Base-by-base conservation (phyloP, 2,888 invertebrate species). In the Drosophila formosana region DNA sequence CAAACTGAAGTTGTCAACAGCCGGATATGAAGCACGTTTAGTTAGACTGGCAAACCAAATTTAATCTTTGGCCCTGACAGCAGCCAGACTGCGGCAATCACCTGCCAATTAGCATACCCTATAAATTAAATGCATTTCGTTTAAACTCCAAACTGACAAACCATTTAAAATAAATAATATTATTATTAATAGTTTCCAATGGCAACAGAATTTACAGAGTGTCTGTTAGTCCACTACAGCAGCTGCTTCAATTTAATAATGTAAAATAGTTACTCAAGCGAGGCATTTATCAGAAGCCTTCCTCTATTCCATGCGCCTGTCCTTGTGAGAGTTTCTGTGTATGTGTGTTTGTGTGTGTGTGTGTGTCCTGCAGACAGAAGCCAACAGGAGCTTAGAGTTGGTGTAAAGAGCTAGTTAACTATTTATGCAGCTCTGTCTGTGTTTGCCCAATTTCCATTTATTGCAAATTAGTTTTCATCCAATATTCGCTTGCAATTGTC, bases 401-500 rank as follows among this genome's bases (percentile, higher is more conserved):
- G 77, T 72, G 77, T 60, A 75, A 69, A 77, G 43, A 62, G 73
- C 65, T 69, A 45, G 47, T 76, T 77, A 76, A 78, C 70, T 78
- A 76, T 76, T 76, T 63, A 76, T 76, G 78, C 23, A 34, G 28
- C 39, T 63, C 26, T 37, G 73, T 69, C 69, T 77, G 73, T 52
- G 47, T 69, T 60, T 65, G 77, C 30, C 39, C 69, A 65, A 72
- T 67, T 75, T 47, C n/a, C 62, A 62, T 62, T 66, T 47, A 57
- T 64, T 64, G 60, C 55, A 68, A 77, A 76, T 81, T 78, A 73
- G 82, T 81, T 84, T 84, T 75, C 50, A 58, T 37, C 45, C 61
- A 70, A 73, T 57, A 57, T 52, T 28, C 53, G 63, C 11, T 45
- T 67, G 47, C 32, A 52, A 47, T 53, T 65, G 53, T 58, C 43